phyloP scores from a whole-genome alignment of 2,888 invertebrate species.

The Cephus runcator region DNA sequence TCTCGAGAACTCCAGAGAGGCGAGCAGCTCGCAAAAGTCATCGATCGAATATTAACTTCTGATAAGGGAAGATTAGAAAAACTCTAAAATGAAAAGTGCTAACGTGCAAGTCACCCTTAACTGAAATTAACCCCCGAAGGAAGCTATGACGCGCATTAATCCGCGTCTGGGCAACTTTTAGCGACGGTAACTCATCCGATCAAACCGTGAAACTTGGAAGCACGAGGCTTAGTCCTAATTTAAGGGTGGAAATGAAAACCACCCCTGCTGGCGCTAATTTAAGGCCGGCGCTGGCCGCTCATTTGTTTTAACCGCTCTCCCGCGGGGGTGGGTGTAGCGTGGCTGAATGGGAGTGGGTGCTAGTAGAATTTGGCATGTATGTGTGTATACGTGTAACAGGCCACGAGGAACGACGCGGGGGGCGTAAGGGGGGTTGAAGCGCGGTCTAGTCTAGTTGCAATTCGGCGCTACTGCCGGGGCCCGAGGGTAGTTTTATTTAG shows the following conservation, averaged over 20 bases:
- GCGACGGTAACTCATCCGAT: conserved; percentile 58
- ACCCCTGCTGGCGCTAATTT: conserved; percentile 62
- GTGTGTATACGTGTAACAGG: conserved; percentile 10
- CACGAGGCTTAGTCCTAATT: conserved; percentile 63
- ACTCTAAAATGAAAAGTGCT: not conserved
- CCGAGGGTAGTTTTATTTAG: conserved; percentile 11
- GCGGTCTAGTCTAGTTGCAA: conserved; percentile 53
- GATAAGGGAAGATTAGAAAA: not conserved
- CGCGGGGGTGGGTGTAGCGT: conserved; percentile 41
- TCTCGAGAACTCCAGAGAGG: not conserved
- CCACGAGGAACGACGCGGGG: conserved; percentile 17
- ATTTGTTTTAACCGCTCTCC: conserved; percentile 64
- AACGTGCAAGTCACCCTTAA: not conserved
- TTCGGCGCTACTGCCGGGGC: conserved; percentile 33
- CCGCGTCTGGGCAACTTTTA: conserved; percentile 52
- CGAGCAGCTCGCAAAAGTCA: not conserved
- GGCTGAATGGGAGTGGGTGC: conserved; percentile 15
- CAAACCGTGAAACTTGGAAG: conserved; percentile 59
- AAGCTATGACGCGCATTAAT: conserved; percentile 38
- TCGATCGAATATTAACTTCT: not conserved
- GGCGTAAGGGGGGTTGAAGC: conserved; percentile 23
- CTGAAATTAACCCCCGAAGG: conserved; percentile 4
- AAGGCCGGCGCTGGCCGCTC: conserved; percentile 62
- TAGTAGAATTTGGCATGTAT: conserved; percentile 13
- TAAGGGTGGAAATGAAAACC: conserved; percentile 65